These are phyloP conservation scores for Iphiclides podalirius DNA, from an alignment of 2,888 invertebrate genomes.

Conservation along the genomic window DNA sequence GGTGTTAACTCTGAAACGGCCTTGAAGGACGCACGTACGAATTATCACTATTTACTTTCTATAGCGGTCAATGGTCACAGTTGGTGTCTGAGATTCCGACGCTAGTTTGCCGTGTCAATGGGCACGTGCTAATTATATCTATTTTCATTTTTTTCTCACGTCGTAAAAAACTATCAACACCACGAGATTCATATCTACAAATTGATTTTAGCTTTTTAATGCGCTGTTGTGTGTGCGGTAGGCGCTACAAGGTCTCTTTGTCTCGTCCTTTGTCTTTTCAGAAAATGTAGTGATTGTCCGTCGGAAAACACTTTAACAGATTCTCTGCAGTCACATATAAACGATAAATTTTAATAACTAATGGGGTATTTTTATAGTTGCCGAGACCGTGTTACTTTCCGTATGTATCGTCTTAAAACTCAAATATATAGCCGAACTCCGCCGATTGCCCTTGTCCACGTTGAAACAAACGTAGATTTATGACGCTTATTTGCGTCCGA, in stretches of 20 bases:
- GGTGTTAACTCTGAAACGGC: conserved; percentile 39
- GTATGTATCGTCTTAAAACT: background rate
- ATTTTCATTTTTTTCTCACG: background rate
- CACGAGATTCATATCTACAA: background rate
- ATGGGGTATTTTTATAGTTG: conserved; percentile 1
- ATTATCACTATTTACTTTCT: conserved; percentile 68
- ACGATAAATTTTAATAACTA: background rate
- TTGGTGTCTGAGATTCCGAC: conserved; percentile 36
- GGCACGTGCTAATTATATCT: background rate
- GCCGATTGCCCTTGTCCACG: background rate
- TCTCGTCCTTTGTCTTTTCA: background rate
- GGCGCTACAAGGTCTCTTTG: too few relatives aligned
- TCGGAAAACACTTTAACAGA: background rate
- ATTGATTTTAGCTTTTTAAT: background rate
- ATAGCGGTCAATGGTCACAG: conserved; percentile 69
- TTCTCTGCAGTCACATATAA: background rate
- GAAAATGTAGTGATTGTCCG: background rate
- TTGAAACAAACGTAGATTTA: background rate
- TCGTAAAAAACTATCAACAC: background rate
- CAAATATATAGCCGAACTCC: background rate
- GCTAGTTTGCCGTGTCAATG: conserved; percentile 2
- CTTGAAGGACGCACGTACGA: conserved; percentile 65
- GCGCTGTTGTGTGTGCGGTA: too few relatives aligned
- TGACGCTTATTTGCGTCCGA: background rate
- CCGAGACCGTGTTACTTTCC: background rate